These are phyloP conservation scores for Cyphomyrmex costatus DNA, from an alignment of 1,140 invertebrate genomes.

Conservation along the genomic window DNA sequence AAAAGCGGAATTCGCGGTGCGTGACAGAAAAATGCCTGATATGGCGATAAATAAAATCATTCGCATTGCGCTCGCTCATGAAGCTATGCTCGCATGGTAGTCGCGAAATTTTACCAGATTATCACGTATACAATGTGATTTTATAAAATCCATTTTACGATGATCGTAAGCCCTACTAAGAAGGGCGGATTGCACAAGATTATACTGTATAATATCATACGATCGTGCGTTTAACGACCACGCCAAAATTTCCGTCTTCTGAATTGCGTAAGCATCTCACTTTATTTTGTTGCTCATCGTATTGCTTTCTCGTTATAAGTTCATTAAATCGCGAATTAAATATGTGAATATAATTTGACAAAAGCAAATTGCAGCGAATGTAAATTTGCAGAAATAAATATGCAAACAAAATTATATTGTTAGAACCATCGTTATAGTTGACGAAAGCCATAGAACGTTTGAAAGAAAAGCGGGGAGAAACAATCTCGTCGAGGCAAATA, in stretches of 20 bases:
- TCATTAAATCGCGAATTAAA: background rate
- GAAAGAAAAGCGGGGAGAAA: background rate
- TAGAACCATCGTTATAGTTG: background rate
- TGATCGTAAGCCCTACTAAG: constrained; percentile 24
- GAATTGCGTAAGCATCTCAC: constrained; percentile 2
- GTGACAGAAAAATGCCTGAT: constrained; percentile 4
- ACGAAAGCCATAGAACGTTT: background rate
- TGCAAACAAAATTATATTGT: constrained; percentile 14
- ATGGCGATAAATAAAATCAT: constrained; percentile 29
- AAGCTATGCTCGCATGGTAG: background rate
- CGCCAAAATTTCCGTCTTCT: background rate
- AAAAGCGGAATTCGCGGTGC: background rate
- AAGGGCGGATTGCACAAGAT: constrained; percentile 18
- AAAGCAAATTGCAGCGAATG: background rate
- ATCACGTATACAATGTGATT: constrained; percentile 38
- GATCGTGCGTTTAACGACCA: constrained; percentile 13
- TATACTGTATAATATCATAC: constrained; percentile 41
- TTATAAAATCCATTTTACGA: constrained; percentile 50
- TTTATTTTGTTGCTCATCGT: background rate
- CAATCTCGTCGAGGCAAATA: constrained; percentile 13
- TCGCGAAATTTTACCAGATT: constrained; percentile 42
- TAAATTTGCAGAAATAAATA: background rate
- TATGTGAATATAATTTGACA: background rate
- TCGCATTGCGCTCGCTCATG: background rate
- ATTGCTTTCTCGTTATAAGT: background rate